Evolutionary conservation across 2,888 invertebrate genomes (phyloP).

Genomic region (Dysmachus trigonus): DNA sequence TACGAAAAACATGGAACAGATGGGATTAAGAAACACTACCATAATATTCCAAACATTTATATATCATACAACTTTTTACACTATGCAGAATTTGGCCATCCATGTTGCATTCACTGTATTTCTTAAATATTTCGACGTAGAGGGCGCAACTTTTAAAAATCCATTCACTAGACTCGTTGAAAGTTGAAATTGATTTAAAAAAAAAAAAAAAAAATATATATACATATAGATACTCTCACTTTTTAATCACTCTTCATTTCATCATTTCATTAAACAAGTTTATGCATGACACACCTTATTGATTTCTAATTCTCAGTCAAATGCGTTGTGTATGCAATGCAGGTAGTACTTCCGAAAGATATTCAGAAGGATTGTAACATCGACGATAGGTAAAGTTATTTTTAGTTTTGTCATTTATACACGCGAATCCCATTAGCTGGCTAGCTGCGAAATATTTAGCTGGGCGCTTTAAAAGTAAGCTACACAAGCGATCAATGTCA

Average conservation of each 20-base stretch:
- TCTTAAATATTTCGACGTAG: no score
- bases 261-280: neutral
- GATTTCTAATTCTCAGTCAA: neutral
- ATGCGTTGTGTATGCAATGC: neutral
- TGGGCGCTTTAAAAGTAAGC: neutral
- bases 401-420: neutral
- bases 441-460: neutral
- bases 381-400: neutral
- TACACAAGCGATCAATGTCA: neutral
- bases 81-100: no score
- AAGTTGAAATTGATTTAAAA: neutral
- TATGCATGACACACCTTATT: neutral
- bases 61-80: no score
- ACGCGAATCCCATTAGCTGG: slow-evolving; percentile 12
- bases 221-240: no score
- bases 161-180: neutral
- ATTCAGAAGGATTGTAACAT: neutral
- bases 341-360: neutral
- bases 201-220: neutral
- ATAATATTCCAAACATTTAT: no score
- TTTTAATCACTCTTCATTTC: neutral
- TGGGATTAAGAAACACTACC: no score
- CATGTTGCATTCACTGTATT: no score
- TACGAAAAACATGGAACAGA: no score
- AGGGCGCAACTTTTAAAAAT: no score